Conservation (phyloP, 2,113 vertebrate genomes). For the Ammodytes dubius region DNA sequence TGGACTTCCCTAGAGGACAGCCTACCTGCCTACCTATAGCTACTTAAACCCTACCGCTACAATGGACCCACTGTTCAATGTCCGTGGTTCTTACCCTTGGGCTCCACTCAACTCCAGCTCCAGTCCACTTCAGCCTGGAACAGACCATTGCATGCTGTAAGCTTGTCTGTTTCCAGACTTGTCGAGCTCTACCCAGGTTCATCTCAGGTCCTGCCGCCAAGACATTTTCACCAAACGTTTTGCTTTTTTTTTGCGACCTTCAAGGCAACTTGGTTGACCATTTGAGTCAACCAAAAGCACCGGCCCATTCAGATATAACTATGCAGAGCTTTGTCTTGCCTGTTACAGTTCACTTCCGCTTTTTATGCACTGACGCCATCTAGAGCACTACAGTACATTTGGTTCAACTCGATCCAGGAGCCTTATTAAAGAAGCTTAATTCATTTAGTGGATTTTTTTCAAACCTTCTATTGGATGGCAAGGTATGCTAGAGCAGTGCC, state of each 20-base stretch:
- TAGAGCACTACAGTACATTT: background rate
- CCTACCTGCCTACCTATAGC: slow-evolving; percentile 26
- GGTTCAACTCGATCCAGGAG: background rate
- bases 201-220: slow-evolving; percentile 74
- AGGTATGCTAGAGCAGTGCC: background rate
- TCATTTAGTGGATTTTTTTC: background rate
- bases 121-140: slow-evolving; percentile 58
- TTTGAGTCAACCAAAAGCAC: slow-evolving; percentile 13
- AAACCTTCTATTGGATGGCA: background rate
- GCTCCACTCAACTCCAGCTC: slow-evolving; percentile 33
- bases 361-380: background rate
- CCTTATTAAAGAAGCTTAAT: background rate
- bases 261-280: slow-evolving; percentile 23
- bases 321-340: slow-evolving; percentile 57
- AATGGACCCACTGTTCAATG: slow-evolving; percentile 47
- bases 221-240: slow-evolving; percentile 22
- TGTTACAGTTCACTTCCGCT: background rate
- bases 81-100: slow-evolving; percentile 50
- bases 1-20: slow-evolving; percentile 47
- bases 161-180: slow-evolving; percentile 47
- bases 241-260: slow-evolving; percentile 54
- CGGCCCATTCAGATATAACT: slow-evolving; percentile 34
- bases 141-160: slow-evolving; percentile 48
- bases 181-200: slow-evolving; percentile 81
- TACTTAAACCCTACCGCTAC: slow-evolving; percentile 71